Percentiles rank a stretch among this genome's conserved stretches.
Conservation (phyloP, 2,797 vertebrate species). For the Lagorchestes hirsutus region DNA sequence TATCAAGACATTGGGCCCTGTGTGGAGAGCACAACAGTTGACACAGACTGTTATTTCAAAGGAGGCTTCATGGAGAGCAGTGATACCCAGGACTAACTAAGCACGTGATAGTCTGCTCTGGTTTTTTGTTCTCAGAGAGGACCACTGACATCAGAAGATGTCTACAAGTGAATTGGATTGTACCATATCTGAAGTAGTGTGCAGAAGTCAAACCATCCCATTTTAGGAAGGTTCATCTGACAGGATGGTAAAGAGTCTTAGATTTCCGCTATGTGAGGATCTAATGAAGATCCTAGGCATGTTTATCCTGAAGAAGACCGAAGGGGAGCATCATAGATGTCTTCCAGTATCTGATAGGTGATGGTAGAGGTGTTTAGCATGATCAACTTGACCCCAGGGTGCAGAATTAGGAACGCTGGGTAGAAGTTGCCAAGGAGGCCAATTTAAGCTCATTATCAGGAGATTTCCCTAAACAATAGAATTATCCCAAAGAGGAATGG, state of each 20-base stretch:
- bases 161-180: not conserved
- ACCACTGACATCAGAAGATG: not conserved
- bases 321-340: too few relatives aligned
- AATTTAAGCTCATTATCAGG: not conserved
- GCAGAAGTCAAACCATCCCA: not conserved
- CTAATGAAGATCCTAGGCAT: too few relatives aligned
- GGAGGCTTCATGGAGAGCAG: not conserved
- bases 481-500: not conserved
- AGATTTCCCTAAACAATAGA: not conserved
- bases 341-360: too few relatives aligned
- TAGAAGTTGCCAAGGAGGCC: too few relatives aligned
- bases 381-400: too few relatives aligned
- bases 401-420: too few relatives aligned
- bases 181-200: not conserved
- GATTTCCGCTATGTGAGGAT: too few relatives aligned
- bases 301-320: too few relatives aligned
- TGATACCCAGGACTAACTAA: not conserved
- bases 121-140: not conserved
- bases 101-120: not conserved
- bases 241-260: too few relatives aligned
- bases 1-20: not conserved
- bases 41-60: not conserved
- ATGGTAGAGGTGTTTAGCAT: too few relatives aligned
- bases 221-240: not conserved
- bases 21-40: not conserved